These are phyloP conservation scores for Furnarius figulus DNA, from an alignment of 2,113 vertebrate species.

Conservation along the genomic window DNA sequence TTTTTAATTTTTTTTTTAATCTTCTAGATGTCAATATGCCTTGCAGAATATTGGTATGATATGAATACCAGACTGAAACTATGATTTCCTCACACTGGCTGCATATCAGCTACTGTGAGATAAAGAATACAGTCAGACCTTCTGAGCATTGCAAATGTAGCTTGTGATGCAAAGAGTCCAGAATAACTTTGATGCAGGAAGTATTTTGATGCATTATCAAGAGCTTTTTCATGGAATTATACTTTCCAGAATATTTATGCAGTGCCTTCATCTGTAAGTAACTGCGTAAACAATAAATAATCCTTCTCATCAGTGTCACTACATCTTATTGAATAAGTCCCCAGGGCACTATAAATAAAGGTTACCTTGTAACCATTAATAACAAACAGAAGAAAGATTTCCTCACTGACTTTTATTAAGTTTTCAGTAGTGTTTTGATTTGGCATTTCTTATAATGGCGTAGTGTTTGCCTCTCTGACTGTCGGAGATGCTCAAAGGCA, in stretches of 20 bases:
- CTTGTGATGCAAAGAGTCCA: neutral
- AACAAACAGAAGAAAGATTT: neutral
- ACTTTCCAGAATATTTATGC: neutral
- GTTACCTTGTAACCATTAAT: slow-evolving; percentile 24
- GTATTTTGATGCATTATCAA: neutral
- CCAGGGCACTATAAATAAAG: neutral
- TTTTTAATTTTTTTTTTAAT: neutral
- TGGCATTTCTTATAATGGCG: neutral
- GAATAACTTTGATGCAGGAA: neutral
- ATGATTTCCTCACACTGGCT: neutral
- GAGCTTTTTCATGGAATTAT: neutral
- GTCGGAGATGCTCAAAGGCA: neutral
- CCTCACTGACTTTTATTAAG: neutral
- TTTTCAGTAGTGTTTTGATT: slow-evolving; percentile 11
- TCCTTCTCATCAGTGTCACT: slow-evolving; percentile 35
- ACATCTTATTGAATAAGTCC: neutral
- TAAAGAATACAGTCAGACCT: neutral
- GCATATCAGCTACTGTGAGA: neutral
- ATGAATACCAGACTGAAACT: neutral
- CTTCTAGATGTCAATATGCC: neutral
- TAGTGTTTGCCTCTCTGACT: neutral
- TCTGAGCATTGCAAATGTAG: neutral
- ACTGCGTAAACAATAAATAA: slow-evolving; percentile 41
- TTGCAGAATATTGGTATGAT: neutral
- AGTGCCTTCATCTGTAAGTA: slow-evolving; percentile 1